These are phyloP conservation scores for Brachynemurus nebulosus DNA, from an alignment of 2,888 invertebrate genomes.

Conservation along the genomic window DNA sequence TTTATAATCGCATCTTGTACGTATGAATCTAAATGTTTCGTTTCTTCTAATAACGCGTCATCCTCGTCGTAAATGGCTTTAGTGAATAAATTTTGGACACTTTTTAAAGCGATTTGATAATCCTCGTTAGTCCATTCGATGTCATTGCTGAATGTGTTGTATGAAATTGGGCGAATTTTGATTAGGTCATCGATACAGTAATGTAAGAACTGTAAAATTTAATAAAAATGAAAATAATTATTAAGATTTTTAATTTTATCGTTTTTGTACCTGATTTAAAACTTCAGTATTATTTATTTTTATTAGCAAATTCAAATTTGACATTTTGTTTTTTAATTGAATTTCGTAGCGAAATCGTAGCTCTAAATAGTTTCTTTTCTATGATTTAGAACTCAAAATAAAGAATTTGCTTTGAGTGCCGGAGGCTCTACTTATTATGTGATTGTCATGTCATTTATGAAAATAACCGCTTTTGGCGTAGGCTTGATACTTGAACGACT, in stretches of 20 bases:
- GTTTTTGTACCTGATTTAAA: not conserved
- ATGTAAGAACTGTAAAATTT: constrained; percentile 28
- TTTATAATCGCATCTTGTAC: constrained; percentile 20
- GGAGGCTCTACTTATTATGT: no score
- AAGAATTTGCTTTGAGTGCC: no score
- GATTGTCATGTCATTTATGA: no score
- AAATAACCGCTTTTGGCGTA: no score
- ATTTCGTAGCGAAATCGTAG: no score
- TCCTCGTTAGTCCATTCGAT: constrained; percentile 28
- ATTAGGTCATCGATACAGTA: constrained; percentile 27
- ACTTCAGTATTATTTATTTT: constrained; percentile 2
- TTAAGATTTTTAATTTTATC: not conserved
- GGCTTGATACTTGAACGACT: no score
- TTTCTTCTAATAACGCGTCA: constrained; percentile 15
- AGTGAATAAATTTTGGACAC: constrained; percentile 25
- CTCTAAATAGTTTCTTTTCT: no score
- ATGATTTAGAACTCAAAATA: no score
- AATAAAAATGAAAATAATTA: not conserved
- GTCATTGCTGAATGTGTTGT: constrained; percentile 25
- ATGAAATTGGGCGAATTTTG: constrained; percentile 20
- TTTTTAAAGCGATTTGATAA: constrained; percentile 21
- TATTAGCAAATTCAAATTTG: not conserved
- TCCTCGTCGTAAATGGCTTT: constrained; percentile 19
- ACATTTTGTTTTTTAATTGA: not conserved
- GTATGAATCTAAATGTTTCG: constrained; percentile 17